These are phyloP conservation scores for Scaptodrosophila lebanonensis DNA, from an alignment of 1,140 invertebrate species.

Conservation along the genomic window DNA sequence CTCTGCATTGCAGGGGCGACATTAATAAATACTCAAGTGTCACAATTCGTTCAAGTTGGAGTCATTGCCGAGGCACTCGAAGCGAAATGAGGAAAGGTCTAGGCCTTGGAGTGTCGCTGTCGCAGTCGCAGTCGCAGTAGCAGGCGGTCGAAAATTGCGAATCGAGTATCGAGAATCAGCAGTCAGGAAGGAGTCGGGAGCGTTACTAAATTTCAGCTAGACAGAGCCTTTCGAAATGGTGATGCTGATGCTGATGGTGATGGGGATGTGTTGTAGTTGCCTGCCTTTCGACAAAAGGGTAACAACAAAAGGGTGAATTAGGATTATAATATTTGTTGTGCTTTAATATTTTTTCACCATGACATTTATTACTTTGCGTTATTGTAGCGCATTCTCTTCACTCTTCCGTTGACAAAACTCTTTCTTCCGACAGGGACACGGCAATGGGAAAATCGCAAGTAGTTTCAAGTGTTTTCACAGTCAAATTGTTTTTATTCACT, in stretches of 20 bases:
- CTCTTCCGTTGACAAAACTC: constrained; percentile 17
- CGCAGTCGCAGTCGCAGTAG: no score
- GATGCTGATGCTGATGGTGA: no score
- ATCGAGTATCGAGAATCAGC: no score
- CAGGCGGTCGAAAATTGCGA: no score
- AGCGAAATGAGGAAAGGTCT: constrained; percentile 2
- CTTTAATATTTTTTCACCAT: constrained; percentile 48
- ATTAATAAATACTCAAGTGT: constrained; percentile 29
- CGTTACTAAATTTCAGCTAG: constrained; percentile 40
- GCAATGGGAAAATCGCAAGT: constrained; percentile 56
- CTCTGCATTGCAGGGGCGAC: constrained; percentile 6
- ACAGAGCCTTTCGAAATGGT: no score
- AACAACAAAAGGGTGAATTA: constrained; percentile 52
- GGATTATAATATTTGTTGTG: constrained; percentile 54
- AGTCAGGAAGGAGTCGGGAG: constrained; percentile 1
- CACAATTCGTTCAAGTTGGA: constrained; percentile 26
- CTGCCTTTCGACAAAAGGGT: neutral
- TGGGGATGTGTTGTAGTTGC: neutral
- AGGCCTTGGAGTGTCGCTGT: constrained; percentile 1
- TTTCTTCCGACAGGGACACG: constrained; percentile 1
- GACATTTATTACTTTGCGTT: constrained; percentile 61
- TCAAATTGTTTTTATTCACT: constrained; percentile 74
- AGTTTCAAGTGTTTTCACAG: constrained; percentile 73
- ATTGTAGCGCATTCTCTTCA: constrained; percentile 33
- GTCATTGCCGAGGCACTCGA: neutral